Evolutionary conservation across 2,888 invertebrate species (phyloP).

Genomic region (Atrina japonica): DNA sequence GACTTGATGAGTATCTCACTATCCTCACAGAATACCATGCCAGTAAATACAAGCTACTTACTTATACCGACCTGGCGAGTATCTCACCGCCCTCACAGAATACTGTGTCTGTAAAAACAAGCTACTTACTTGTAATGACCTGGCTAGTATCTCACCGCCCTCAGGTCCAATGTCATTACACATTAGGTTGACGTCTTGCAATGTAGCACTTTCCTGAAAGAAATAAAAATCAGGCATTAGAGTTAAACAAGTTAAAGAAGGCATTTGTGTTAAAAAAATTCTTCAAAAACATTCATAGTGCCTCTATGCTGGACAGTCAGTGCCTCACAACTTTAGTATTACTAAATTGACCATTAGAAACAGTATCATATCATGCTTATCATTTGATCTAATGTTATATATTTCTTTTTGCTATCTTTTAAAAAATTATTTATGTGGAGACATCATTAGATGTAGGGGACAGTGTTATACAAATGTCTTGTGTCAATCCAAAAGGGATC

Average conservation of each 20-base stretch:
- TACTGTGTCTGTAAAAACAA: too few relatives aligned
- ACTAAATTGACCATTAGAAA: too few relatives aligned
- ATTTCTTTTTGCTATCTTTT: too few relatives aligned
- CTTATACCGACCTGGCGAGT: slow-evolving; percentile 75
- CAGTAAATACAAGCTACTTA: too few relatives aligned
- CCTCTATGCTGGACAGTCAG: neutral
- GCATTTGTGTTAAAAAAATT: neutral
- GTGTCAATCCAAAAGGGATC: too few relatives aligned
- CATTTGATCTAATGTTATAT: too few relatives aligned
- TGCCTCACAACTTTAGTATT: too few relatives aligned
- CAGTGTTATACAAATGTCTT: too few relatives aligned
- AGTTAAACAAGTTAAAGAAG: neutral
- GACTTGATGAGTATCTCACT: slow-evolving; percentile 75
- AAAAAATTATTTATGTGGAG: too few relatives aligned
- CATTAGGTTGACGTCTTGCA: slow-evolving; percentile 78
- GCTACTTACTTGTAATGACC: slow-evolving; percentile 73
- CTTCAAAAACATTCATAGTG: neutral
- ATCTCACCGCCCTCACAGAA: slow-evolving; percentile 76
- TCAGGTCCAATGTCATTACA: slow-evolving; percentile 78
- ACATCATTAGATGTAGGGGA: too few relatives aligned
- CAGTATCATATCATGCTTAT: too few relatives aligned
- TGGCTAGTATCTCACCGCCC: slow-evolving; percentile 77
- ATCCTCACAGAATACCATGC: too few relatives aligned
- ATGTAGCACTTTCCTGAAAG: slow-evolving; percentile 59
- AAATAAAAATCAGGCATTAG: slow-evolving; percentile 14